Evolutionary conservation across 2,113 vertebrate genomes (phyloP), one percentile per base, ranked within the genome.

Genomic region (Anas platyrhynchos): DNA sequence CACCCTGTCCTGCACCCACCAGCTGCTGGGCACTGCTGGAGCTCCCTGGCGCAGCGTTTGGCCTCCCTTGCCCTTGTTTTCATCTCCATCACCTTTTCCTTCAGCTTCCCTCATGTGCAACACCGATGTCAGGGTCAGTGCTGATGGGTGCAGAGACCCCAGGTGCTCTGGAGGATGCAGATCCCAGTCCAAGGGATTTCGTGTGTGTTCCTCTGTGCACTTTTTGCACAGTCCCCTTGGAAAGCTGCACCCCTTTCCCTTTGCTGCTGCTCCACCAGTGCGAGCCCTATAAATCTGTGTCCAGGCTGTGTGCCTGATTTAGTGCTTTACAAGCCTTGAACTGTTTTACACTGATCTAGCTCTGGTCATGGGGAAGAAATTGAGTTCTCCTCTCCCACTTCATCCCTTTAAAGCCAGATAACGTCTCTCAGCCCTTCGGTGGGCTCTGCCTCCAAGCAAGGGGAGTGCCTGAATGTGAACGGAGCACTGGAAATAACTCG

Each of bases 321-420:
- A 97, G 94, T 96, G 71, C 95, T 97, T 93, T 89, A 83, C 71
- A 86, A 93, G 52, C 80, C 89, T 55, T 8, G 26, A 73, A 63
- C 88, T 77, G 6, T 74, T 54, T 94, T 55, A 20, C 63, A 12
- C 46, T 50, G 69, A n/a, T 86, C 86, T 84, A 34, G 36, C 88
- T 88, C 65, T 69, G 72, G 91, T 73, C 91, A 21, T 2, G 1
- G 83, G 77, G 78, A 32, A 88, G 86, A 89, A 89, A 96, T 68
- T 31, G 90, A 89, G 91, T 89, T 92, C 80, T 62, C 26, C 27
- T 84, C 93, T 82, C 62, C 7, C 29, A 91, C 91, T 91, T 95
- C 93, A 96, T 92, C 93, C 82, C 62, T 93, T 86, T 86, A 86
- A 93, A 95, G 71, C 46, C 93, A 77, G 85, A 81, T 84, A 88